Evolutionary conservation across 2,113 vertebrate species (phyloP).

Genomic region (Clarias macrocephalus): DNA sequence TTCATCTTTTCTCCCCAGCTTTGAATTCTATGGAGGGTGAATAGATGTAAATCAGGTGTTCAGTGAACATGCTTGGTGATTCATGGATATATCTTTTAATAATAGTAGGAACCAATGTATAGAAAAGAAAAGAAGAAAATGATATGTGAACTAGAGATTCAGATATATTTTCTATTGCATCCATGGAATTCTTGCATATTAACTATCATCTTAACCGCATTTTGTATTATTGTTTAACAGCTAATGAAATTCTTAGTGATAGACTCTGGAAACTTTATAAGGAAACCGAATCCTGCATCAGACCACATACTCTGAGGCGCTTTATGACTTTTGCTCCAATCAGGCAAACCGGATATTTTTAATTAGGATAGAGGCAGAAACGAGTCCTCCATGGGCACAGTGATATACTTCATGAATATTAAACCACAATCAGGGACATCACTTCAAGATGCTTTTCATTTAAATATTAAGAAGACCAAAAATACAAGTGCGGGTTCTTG

Average conservation of each 20-base stretch:
- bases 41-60: background rate
- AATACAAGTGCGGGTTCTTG: background rate
- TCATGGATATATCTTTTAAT: background rate
- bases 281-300: background rate
- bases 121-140: background rate
- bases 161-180: background rate
- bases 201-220: background rate
- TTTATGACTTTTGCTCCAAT: background rate
- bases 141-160: background rate
- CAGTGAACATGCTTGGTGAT: background rate
- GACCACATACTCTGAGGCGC: background rate
- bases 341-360: background rate
- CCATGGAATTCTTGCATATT: background rate
- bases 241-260: background rate
- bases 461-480: background rate
- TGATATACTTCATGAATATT: conserved; percentile 7
- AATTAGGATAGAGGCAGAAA: background rate
- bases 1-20: too few species aligned
- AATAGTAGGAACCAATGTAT: too few species aligned
- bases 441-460: conserved; percentile 2
- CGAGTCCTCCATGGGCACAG: background rate
- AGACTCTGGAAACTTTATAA: background rate
- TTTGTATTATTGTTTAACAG: background rate
- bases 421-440: conserved; percentile 4
- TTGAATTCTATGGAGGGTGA: background rate